A percentile compares a stretch with the other conserved stretches of the same genome.
Conservation (phyloP, 2,797 vertebrate genomes). For the Pitangus sulphuratus region DNA sequence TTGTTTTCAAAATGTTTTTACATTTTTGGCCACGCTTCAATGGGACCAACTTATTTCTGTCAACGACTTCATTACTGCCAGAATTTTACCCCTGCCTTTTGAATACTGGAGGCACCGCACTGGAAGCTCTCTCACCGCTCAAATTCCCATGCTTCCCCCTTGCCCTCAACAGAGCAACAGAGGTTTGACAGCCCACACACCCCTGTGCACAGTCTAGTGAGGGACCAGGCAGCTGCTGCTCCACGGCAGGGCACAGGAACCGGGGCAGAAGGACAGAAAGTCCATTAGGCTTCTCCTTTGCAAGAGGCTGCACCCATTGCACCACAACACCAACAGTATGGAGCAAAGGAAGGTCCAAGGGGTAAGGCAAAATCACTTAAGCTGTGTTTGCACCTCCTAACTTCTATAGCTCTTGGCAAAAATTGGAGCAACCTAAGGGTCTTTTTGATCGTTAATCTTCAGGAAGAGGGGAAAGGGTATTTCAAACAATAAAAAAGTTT, state of each 20-base stretch:
- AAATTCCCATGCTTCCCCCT: not conserved
- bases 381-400: not conserved
- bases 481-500: not conserved
- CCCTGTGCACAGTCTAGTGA: not conserved
- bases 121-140: not conserved
- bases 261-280: not conserved
- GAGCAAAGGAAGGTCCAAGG: accelerated
- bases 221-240: not conserved
- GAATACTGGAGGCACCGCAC: not conserved
- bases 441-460: not conserved
- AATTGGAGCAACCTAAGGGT: not conserved
- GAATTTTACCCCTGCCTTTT: not conserved
- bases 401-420: not conserved
- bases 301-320: accelerated
- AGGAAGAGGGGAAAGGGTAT: not conserved
- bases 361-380: not conserved
- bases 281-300: accelerated
- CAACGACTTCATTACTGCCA: not conserved
- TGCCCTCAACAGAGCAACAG: not conserved
- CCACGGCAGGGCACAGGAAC: not conserved
- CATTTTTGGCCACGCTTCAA: not conserved
- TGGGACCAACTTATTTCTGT: slow-evolving; percentile 22
- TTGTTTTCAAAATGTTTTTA: slow-evolving; percentile 32
- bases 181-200: not conserved
- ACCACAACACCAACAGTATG: accelerated